Evolutionary conservation across 2,797 vertebrate species (phyloP).

Genomic region (Rhodeus uyekii): DNA sequence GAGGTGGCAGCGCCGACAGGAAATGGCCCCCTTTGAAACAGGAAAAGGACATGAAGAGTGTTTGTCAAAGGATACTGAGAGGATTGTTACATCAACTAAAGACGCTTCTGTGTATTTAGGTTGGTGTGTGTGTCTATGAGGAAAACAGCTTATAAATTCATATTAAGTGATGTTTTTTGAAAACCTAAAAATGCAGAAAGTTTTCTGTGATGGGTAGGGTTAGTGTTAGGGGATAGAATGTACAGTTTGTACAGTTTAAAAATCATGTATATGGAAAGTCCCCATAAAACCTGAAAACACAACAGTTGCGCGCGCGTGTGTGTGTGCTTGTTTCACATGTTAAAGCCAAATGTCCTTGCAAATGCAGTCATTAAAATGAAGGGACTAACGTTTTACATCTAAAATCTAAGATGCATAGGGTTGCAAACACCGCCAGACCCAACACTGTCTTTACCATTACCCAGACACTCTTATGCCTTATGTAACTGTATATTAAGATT

Average conservation of each 20-base stretch:
- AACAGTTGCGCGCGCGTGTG: background rate
- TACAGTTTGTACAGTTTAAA: too few relatives aligned
- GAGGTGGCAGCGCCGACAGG: constrained; percentile 52
- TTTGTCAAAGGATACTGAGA: constrained; percentile 54
- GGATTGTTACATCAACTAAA: constrained; percentile 49
- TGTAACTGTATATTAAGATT: background rate
- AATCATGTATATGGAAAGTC: too few relatives aligned
- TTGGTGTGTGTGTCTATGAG: background rate
- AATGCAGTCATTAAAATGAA: background rate
- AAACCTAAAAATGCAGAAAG: too few relatives aligned
- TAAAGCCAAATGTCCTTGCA: background rate
- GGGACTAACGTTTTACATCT: background rate
- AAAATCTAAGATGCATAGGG: background rate
- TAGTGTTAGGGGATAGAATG: too few relatives aligned
- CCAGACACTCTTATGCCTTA: background rate
- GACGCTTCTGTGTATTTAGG: constrained; percentile 32
- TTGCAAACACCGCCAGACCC: background rate
- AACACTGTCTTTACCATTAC: background rate
- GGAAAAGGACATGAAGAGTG: constrained; percentile 56
- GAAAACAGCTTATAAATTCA: too few relatives aligned
- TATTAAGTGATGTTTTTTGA: too few relatives aligned
- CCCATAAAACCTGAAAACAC: too few relatives aligned
- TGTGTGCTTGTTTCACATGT: background rate
- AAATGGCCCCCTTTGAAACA: constrained; percentile 50
- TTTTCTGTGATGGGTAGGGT: too few relatives aligned